These are phyloP conservation scores for Channa striata DNA, from an alignment of 2,797 vertebrate genomes.

Conservation along the genomic window DNA sequence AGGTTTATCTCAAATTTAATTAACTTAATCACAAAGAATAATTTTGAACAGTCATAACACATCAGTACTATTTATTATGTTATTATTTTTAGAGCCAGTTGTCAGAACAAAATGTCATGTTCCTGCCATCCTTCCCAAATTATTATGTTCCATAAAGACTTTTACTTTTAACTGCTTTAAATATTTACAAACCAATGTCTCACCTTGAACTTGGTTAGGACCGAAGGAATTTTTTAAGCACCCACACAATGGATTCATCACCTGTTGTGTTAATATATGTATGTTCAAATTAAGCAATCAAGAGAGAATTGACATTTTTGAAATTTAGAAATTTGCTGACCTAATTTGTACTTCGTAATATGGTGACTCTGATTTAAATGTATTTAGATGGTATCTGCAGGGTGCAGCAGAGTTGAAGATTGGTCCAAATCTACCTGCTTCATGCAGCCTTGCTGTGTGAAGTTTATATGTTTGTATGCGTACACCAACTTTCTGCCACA, in stretches of 20 bases:
- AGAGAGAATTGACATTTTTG: too few species aligned
- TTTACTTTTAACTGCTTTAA: background rate
- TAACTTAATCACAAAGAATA: background rate
- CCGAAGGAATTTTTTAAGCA: slow-evolving; percentile 16
- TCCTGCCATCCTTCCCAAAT: background rate
- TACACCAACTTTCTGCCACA: too few species aligned
- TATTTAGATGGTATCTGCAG: slow-evolving; percentile 8
- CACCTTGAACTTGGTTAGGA: slow-evolving; percentile 24
- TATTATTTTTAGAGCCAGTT: background rate
- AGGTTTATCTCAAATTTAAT: too few species aligned
- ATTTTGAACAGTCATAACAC: background rate
- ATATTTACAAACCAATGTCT: slow-evolving; percentile 4
- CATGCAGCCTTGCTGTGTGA: too few species aligned
- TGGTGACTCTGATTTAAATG: slow-evolving; percentile 10
- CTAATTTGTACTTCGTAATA: too few species aligned
- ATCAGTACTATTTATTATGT: background rate
- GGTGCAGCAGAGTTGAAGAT: slow-evolving; percentile 1
- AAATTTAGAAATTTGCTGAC: too few species aligned
- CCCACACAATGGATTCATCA: slow-evolving; percentile 36
- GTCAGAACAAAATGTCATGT: background rate
- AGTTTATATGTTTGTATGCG: too few species aligned
- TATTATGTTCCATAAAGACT: background rate
- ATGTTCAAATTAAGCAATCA: slow-evolving; percentile 45
- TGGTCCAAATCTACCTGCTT: background rate
- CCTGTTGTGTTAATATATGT: slow-evolving; percentile 28